phyloP scores from a whole-genome alignment of 2,113 vertebrate species.

The Irena cyanogastra region DNA sequence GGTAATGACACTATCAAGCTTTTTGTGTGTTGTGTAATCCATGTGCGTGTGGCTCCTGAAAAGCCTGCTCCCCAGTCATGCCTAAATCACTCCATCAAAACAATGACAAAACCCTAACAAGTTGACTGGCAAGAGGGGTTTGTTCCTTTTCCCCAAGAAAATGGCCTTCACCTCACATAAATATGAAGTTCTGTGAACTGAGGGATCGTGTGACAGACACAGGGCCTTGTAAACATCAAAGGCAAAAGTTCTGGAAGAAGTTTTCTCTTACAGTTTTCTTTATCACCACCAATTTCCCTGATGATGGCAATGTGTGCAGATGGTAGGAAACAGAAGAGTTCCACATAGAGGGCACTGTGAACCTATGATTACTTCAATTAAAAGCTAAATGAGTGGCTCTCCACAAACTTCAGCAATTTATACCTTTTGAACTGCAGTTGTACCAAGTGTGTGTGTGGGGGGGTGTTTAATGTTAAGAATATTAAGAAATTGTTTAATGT shows the following conservation, averaged over 20 bases:
- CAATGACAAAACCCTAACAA: background rate
- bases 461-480: background rate
- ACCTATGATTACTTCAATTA: background rate
- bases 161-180: background rate
- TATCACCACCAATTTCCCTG: background rate
- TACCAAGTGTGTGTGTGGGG: background rate
- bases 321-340: background rate
- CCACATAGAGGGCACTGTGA: background rate
- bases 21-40: background rate
- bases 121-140: background rate
- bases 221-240: background rate
- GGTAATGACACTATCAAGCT: background rate
- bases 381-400: background rate
- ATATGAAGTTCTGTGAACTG: background rate
- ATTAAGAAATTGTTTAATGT: background rate
- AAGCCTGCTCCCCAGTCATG: background rate
- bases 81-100: background rate
- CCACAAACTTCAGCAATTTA: background rate
- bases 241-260: background rate
- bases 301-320: background rate
- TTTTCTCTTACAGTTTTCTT: background rate
- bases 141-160: background rate
- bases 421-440: background rate
- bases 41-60: background rate
- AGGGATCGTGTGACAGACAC: background rate